Evolutionary conservation across 1,140 invertebrate species (phyloP), one percentile per base, ranked within the genome.

Genomic region (Heliconius congener): DNA sequence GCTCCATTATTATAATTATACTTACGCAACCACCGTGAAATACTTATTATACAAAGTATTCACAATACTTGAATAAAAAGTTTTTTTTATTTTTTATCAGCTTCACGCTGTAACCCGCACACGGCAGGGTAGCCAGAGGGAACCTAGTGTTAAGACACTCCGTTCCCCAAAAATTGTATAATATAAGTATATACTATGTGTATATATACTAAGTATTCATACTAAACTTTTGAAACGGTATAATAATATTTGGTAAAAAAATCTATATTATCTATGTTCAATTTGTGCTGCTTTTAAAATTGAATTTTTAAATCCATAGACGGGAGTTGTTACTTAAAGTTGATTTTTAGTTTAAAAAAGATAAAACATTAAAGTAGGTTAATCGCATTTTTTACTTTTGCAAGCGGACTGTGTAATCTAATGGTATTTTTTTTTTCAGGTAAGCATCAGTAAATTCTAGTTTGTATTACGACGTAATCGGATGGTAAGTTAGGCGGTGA

Each of bases 361-460:
- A 8, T 60, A 37, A 75, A 75, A 11, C 55, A 60, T n/a, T 27
- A 57, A 75, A 75, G 16, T 66, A 34, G 57, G 74, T 76, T 76
- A 71, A 34, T 75, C 19, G 34, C 39, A 23, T 16, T 76, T 57
- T 75, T 75, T 27, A 52, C 78, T 79, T 55, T 75, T 76, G 78
- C 78, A 76, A 57, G 23, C 50, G 27, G 37, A 30, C 60, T 74
- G 37, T 52, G 78, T 79, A 76, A 79, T 76, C 66, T 79, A 79
- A 79, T 79, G 46, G 50, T 46, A 3, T 75, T 76, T 57, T 79
- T 71, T 79, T 74, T 79, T 72, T 70, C 78, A 79, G 78, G 78
- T 79, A 79, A 79, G 78, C 73, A 71, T 75, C 74, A 72, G 55
- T 66, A 27, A 76, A 37, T 70, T 76, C 55, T 46, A 16, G 60